Evolutionary conservation across 2,797 vertebrate genomes (phyloP).

Genomic region (Pipistrellus pipistrellus): DNA sequence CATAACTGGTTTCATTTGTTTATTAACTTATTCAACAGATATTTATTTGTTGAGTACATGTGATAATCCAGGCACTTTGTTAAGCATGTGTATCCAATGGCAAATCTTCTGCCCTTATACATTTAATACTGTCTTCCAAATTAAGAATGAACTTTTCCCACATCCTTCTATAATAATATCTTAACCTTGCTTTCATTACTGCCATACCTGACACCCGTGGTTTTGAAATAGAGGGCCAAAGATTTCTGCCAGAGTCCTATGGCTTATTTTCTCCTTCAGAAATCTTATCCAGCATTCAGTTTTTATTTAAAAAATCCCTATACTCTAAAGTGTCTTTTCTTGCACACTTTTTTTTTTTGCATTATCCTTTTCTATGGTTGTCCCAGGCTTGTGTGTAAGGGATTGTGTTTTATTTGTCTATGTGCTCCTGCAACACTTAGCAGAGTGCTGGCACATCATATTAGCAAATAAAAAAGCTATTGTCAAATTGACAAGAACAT

Average conservation of each 20-base stretch:
- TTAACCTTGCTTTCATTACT: not conserved
- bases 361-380: not conserved
- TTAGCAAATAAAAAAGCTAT: not conserved
- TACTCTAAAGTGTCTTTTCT: not conserved
- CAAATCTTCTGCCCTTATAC: not conserved
- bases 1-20: not conserved
- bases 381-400: not conserved
- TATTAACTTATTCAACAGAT: constrained; percentile 15
- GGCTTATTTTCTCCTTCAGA: not conserved
- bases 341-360: not conserved
- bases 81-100: not conserved
- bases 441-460: not conserved
- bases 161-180: not conserved
- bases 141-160: not conserved
- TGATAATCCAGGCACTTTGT: not conserved
- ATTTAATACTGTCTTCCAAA: not conserved
- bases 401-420: not conserved
- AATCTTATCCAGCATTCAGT: not conserved
- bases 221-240: not conserved
- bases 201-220: not conserved
- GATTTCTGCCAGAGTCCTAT: not conserved
- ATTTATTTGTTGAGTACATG: not conserved
- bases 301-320: not conserved
- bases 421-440: not conserved
- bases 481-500: not conserved